These are phyloP conservation scores for Andrena praecox DNA, from an alignment of 2,888 invertebrate species.

Conservation along the genomic window DNA sequence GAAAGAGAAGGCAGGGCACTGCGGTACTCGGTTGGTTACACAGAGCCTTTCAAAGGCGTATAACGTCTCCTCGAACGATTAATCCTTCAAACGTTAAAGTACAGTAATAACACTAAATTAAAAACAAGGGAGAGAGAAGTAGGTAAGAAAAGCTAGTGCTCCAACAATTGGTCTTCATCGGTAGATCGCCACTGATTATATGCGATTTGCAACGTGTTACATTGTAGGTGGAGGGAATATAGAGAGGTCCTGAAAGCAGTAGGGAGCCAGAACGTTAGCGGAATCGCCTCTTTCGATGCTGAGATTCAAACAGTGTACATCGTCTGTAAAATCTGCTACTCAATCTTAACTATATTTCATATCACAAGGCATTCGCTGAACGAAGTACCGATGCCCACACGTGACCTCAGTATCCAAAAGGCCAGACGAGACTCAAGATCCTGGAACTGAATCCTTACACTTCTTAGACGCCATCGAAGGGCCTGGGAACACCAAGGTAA, in stretches of 20 bases:
- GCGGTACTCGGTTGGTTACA: conserved; percentile 44
- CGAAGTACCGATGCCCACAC: too few relatives aligned
- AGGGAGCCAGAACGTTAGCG: background rate
- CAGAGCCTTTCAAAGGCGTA: background rate
- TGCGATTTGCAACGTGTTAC: too few relatives aligned
- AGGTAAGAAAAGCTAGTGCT: background rate
- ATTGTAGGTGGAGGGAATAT: background rate
- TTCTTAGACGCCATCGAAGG: background rate
- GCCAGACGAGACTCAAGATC: too few relatives aligned
- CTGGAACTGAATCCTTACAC: too few relatives aligned
- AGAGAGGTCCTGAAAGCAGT: background rate
- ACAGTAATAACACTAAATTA: background rate
- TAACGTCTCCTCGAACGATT: background rate
- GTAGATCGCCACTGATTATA: too few relatives aligned
- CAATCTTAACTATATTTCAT: too few relatives aligned
- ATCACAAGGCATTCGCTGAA: too few relatives aligned
- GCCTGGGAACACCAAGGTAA: background rate
- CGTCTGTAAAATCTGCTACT: background rate
- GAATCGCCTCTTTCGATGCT: background rate
- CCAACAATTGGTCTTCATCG: background rate
- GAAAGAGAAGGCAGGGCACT: conserved; percentile 5
- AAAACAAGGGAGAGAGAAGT: background rate
- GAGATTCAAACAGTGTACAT: background rate
- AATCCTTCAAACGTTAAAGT: background rate
- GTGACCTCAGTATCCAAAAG: too few relatives aligned